A percentile compares a stretch with the other conserved stretches of the same genome.
These are phyloP conservation scores for Tribolium madens DNA, from an alignment of 1,140 invertebrate genomes.

Conservation along the genomic window DNA sequence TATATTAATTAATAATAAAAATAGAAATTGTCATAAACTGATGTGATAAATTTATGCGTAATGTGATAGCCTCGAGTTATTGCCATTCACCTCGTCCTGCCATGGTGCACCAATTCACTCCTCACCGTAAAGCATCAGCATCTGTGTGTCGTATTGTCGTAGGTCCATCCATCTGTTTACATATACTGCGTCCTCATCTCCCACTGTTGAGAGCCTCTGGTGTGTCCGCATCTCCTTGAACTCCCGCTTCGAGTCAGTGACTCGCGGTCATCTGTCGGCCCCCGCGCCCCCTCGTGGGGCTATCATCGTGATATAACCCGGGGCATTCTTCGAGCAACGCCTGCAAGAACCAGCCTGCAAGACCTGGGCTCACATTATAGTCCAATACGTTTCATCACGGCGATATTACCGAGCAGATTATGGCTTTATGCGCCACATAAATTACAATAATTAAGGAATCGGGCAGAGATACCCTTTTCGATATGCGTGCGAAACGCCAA, in stretches of 20 bases:
- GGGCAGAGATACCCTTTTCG: constrained; percentile 6
- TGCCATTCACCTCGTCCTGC: no score
- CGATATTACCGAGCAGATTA: constrained; percentile 10
- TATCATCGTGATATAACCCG: constrained; percentile 33
- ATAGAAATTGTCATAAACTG: no score
- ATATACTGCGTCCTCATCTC: background rate
- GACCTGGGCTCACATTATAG: constrained; percentile 27
- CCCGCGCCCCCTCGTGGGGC: constrained; percentile 5
- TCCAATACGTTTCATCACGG: constrained; percentile 28
- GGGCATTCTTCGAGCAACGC: constrained; percentile 30
- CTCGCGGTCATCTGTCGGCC: constrained; percentile 39
- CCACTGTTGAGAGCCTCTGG: constrained; percentile 33
- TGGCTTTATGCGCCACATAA: constrained; percentile 9
- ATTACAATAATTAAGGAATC: constrained; percentile 28
- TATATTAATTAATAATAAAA: no score
- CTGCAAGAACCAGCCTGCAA: constrained; percentile 37
- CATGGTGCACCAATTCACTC: no score
- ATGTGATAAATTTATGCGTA: background rate
- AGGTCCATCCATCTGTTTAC: constrained; percentile 27
- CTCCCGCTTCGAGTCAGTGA: constrained; percentile 42
- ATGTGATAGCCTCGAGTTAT: background rate
- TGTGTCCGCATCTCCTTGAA: constrained; percentile 41
- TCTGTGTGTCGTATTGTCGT: constrained; percentile 14
- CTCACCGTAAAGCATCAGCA: background rate
- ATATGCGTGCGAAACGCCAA: constrained; percentile 14